Percentiles rank a stretch among this genome's conserved stretches.
Evolutionary conservation across 2,888 invertebrate species (phyloP).

Genomic region (Campoplex nolae): DNA sequence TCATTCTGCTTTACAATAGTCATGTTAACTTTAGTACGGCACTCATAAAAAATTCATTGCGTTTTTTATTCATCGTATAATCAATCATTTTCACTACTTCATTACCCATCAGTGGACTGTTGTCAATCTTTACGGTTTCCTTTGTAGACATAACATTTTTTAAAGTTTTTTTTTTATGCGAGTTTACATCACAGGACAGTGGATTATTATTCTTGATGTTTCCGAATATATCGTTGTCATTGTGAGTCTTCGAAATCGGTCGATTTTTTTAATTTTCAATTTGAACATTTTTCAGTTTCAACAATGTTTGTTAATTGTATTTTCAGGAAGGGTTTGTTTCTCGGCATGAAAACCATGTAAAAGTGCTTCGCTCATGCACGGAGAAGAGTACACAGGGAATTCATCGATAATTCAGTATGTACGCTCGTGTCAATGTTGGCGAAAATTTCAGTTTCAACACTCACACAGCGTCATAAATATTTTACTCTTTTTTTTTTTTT

Average conservation of each 20-base stretch:
- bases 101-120: background rate
- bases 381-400: background rate
- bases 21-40: background rate
- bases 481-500: slow-evolving; percentile 2
- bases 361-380: slow-evolving; percentile 12
- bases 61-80: background rate
- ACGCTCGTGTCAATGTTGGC: slow-evolving; percentile 16
- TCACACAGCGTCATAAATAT: slow-evolving; percentile 43
- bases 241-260: background rate
- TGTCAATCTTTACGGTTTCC: background rate
- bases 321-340: background rate
- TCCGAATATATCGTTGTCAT: background rate
- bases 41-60: background rate
- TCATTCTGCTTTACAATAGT: background rate
- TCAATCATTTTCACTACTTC: background rate
- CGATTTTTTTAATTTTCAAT: background rate
- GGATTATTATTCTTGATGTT: background rate
- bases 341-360: background rate
- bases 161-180: background rate
- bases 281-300: background rate
- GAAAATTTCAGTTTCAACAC: slow-evolving; percentile 44
- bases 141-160: background rate
- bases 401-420: slow-evolving; percentile 16
- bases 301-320: background rate
- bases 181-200: background rate